Percentiles rank a stretch among this genome's conserved stretches.
Evolutionary conservation across 2,113 vertebrate species (phyloP).

Genomic region (Pseudorasbora parva): DNA sequence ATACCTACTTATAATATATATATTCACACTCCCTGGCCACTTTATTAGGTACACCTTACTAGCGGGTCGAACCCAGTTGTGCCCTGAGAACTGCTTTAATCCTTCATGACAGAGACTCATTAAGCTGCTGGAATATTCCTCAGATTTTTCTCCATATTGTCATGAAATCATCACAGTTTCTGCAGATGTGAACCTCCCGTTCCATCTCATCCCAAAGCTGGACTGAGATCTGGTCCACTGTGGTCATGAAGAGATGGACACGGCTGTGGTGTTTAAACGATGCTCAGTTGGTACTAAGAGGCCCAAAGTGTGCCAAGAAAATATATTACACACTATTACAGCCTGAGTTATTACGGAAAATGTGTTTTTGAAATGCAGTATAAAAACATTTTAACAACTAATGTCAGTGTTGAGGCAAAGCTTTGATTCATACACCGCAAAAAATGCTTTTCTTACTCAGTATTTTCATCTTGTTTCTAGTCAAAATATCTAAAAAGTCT

Average conservation of each 20-base stretch:
- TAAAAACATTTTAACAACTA: too few species aligned
- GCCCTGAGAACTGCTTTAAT: neutral
- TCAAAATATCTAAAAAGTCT: too few species aligned
- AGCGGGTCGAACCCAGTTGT: neutral
- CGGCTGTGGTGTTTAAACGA: neutral
- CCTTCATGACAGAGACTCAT: neutral
- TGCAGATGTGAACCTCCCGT: neutral
- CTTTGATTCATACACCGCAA: too few species aligned
- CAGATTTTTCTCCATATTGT: neutral
- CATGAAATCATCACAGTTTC: neutral
- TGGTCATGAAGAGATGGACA: neutral
- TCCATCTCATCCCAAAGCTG: neutral
- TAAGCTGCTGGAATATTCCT: neutral
- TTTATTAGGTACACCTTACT: neutral
- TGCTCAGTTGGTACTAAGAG: too few species aligned
- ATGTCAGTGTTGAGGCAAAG: too few species aligned
- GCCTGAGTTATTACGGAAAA: too few species aligned
- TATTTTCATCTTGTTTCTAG: too few species aligned
- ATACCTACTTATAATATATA: too few species aligned
- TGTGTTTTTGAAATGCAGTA: too few species aligned
- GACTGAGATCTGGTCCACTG: neutral
- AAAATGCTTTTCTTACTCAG: too few species aligned
- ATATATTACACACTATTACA: too few species aligned
- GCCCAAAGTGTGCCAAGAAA: too few species aligned
- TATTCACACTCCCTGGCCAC: neutral